Evolutionary conservation across 2,888 invertebrate species (phyloP).

Genomic region (Cecidostiba fungosa): DNA sequence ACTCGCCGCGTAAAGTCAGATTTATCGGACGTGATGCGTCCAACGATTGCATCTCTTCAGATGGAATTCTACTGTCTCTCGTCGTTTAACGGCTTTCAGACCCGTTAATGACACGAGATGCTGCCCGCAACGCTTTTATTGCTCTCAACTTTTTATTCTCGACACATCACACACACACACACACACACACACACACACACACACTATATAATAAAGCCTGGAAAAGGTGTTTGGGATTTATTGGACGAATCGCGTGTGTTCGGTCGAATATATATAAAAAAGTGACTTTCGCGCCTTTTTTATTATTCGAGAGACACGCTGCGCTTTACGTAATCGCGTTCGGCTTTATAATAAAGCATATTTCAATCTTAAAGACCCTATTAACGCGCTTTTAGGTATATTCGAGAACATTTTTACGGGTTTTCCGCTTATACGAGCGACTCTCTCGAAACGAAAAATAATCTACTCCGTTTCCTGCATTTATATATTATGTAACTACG

Average conservation of each 20-base stretch:
- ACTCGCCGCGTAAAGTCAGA: slow-evolving; percentile 42
- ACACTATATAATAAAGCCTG: background rate
- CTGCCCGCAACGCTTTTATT: slow-evolving; percentile 45
- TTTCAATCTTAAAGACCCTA: slow-evolving; percentile 55
- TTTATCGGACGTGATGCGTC: slow-evolving; percentile 20
- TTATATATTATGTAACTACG: slow-evolving; percentile 24
- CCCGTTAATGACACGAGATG: slow-evolving; percentile 56
- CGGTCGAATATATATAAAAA: too few relatives aligned
- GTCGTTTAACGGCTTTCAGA: slow-evolving; percentile 48
- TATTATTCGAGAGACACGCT: background rate
- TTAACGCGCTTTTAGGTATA: slow-evolving; percentile 47
- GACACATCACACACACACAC: too few relatives aligned
- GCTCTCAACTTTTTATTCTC: too few relatives aligned
- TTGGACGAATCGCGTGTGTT: too few relatives aligned
- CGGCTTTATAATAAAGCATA: slow-evolving; percentile 49
- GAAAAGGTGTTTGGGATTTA: background rate
- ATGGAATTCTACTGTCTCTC: slow-evolving; percentile 55
- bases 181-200: too few relatives aligned
- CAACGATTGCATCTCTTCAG: slow-evolving; percentile 9
- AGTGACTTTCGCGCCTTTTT: slow-evolving; percentile 30
- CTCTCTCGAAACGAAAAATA: background rate
- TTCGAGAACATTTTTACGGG: slow-evolving; percentile 41
- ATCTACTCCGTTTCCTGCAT: background rate
- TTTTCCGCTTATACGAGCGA: slow-evolving; percentile 17
- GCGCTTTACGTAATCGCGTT: slow-evolving; percentile 20